phyloP scores from a whole-genome alignment of 64 coral and sea anemone genomes.

The Pachyseris speciosa region DNA sequence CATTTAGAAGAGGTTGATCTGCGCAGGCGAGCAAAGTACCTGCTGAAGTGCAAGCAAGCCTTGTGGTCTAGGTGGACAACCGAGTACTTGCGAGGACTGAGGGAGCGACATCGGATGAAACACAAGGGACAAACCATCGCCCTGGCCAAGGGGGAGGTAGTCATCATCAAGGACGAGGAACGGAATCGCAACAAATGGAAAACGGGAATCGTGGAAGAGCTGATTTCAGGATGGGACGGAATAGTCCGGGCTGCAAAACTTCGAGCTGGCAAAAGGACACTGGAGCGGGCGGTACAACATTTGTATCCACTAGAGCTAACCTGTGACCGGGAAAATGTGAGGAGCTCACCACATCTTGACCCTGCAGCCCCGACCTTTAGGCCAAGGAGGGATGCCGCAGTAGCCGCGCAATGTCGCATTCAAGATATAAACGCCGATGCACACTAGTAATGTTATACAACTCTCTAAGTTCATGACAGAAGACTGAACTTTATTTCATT shows the following conservation, averaged over 20 bases:
- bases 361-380: too few relatives aligned
- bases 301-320: too few relatives aligned
- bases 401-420: too few relatives aligned
- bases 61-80: background rate
- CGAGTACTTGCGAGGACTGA: slow-evolving; percentile 6
- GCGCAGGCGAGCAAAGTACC: background rate
- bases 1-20: background rate
- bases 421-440: too few relatives aligned
- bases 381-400: too few relatives aligned
- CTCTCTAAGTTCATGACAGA: too few relatives aligned
- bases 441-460: too few relatives aligned
- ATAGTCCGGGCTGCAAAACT: background rate
- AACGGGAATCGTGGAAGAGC: background rate
- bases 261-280: too few relatives aligned
- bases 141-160: background rate
- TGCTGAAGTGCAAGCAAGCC: background rate
- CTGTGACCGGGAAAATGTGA: too few relatives aligned
- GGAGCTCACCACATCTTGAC: too few relatives aligned
- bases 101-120: background rate
- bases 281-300: too few relatives aligned
- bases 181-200: slow-evolving; percentile 38
- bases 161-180: slow-evolving; percentile 3
- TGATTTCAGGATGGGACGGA: background rate
- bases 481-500: too few relatives aligned
- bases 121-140: background rate